Base-by-base conservation (phyloP, 2,888 invertebrate genomes). In the Dolomedes plantarius region DNA sequence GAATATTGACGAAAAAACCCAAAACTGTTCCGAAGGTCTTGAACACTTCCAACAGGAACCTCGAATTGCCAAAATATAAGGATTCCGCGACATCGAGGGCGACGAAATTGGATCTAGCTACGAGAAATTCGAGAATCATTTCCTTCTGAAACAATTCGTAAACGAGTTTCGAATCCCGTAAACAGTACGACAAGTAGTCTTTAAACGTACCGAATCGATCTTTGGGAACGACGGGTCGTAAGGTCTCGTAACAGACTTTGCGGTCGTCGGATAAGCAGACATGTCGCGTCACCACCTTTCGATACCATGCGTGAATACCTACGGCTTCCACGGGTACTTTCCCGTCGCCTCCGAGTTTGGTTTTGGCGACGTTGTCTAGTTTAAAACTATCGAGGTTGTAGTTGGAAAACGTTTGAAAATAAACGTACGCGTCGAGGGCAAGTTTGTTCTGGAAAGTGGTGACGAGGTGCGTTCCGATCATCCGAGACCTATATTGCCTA, bases 201-300 rank as follows among this genome's bases (percentile, higher is more conserved):
- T 7, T 3, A 46, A 82, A 82, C 1, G 82, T 75, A 1, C 82
- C 82, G 46, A 82, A 82, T 13, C n/a, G n/a, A n/a, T n/a, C n/a
- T n/a, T n/a, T n/a, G n/a, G n/a, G n/a, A n/a, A n/a, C n/a, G n/a
- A n/a, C n/a, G n/a, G n/a, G n/a, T 69, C 50, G 2, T 23, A 27
- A 5, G 31, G 27, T 1, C 50, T 16, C n/a, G n/a, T n/a, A n/a
- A n/a, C n/a, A 1, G 1, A 3, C 0, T 11, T n/a, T n/a, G n/a
- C n/a, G n/a, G n/a, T n/a, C n/a, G n/a, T 5, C 0, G 81, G 75
- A 41, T 69, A 82, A 23, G 27, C 9, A 11, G 0, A 56, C 0
- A 23, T 28, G 39, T 29, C 80, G 82, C 9, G n/a, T 5, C 9
- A 19, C 3, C 9, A 62, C 11, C 0, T 32, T n/a, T 7, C 41